Percentiles rank a stretch among this genome's conserved stretches.
These are phyloP conservation scores for Rutpela maculata DNA, from an alignment of 2,888 invertebrate genomes.

Conservation along the genomic window DNA sequence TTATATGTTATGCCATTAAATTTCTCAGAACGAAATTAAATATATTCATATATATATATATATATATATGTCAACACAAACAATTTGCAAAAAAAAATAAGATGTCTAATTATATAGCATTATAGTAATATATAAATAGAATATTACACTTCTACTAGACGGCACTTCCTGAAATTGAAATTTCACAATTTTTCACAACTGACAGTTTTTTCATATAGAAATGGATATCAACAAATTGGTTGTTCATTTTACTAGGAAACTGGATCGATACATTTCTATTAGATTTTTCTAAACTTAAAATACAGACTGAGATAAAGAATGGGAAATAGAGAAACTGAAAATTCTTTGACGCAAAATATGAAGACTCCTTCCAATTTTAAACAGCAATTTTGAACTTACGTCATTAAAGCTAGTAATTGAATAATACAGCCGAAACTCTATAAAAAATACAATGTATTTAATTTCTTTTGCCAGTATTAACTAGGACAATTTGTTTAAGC, in stretches of 20 bases:
- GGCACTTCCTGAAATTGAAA: not conserved
- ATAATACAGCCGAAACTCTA: too few species aligned
- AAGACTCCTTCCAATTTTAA: too few species aligned
- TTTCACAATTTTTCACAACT: not conserved
- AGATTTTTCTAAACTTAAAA: not conserved
- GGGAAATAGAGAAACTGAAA: too few species aligned
- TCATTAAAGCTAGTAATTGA: too few species aligned
- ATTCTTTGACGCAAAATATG: too few species aligned
- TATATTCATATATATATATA: not conserved
- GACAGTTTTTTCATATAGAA: not conserved
- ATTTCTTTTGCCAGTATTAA: too few species aligned
- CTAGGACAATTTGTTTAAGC: too few species aligned
- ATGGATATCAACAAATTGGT: not conserved
- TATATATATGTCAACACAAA: not conserved
- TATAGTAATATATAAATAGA: constrained; percentile 7
- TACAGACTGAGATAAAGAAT: too few species aligned
- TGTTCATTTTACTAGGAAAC: not conserved
- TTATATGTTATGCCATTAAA: not conserved
- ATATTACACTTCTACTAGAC: not conserved
- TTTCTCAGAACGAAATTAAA: not conserved
- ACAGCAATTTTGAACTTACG: too few species aligned
- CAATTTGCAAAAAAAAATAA: not conserved
- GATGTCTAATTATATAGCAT: not conserved
- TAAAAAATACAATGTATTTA: too few species aligned
- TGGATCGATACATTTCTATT: not conserved